Base-by-base conservation (phyloP, 2,797 vertebrate species). In the Echeneis naucrates region DNA sequence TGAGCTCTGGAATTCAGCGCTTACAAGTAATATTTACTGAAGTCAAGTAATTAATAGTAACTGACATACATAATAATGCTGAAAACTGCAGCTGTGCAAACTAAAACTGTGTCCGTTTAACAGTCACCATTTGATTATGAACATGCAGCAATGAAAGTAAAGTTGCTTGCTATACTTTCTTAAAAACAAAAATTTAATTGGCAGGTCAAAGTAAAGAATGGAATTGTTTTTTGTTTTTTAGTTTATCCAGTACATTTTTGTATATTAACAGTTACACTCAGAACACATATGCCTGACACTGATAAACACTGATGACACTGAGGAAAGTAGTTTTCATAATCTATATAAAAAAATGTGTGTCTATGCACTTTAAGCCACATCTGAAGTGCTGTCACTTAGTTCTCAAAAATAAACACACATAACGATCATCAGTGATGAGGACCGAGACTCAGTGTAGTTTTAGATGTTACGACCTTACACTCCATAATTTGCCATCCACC, bases 391-490 rank as follows among this genome's bases (percentile, higher is more conserved):
- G 51, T 47, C n/a, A 53, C 45, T 16, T 40, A 27, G 8, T 42
- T 33, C 17, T 60, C 32, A 66, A 47, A 61, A 38, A 65, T 19
- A 57, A 13, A 35, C 33, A 47, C 1, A 57, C 40, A 35, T 1
- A 14, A 61, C 14, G n/a, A 59, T 60, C 51, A 54, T 71, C 42
- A 61, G 53, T 33, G 0, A 3, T 32, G n/a, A 54, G 21, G 35
- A 55, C 52, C n/a, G 52, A 32, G 54, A 19, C 48, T 40, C 5
- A 35, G 12, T 19, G 19, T n/a, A 37, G 26, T 60, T 44, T 72
- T 60, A 82, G 45, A 5, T 24, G 24, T 54, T 26, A 13, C 8
- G 42, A 62, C n/a, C 32, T 58, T 51, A 64, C 68, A 56, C 55
- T 24, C 47, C 4, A 8, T 37, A 57, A 59, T 72, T 40, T 62